These are phyloP conservation scores for Chaetura pelagica DNA, from an alignment of 2,113 vertebrate genomes.

Conservation along the genomic window DNA sequence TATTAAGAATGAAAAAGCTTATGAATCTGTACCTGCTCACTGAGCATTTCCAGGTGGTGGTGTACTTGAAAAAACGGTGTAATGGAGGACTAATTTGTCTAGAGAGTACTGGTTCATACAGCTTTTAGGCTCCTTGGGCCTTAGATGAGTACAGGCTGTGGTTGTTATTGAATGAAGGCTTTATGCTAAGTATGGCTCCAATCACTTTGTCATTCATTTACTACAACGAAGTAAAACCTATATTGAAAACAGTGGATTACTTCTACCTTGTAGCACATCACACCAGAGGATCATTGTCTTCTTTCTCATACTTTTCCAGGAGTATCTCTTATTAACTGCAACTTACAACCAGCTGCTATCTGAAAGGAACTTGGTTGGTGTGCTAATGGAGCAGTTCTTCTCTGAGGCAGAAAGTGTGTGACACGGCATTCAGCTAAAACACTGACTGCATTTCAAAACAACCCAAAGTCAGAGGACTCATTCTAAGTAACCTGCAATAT, in stretches of 20 bases:
- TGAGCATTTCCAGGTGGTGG: background rate
- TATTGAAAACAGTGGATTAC: background rate
- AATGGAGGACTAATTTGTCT: background rate
- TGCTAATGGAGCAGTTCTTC: background rate
- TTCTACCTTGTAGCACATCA: background rate
- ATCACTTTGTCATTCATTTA: background rate
- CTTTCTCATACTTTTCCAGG: background rate
- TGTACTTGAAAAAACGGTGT: background rate
- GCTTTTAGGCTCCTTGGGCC: background rate
- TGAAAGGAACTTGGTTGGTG: background rate
- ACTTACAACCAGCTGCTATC: background rate
- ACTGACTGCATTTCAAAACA: background rate
- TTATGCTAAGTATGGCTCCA: background rate
- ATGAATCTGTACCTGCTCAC: background rate
- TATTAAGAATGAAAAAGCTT: background rate
- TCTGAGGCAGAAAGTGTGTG: background rate
- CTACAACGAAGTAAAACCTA: background rate
- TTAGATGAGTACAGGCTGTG: background rate
- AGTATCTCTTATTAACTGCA: background rate
- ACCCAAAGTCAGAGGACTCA: background rate
- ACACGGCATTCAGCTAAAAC: background rate
- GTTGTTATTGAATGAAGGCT: background rate
- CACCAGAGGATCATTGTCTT: fast-evolving
- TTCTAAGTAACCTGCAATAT: background rate
- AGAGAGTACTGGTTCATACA: background rate